Evolutionary conservation across 2,888 invertebrate species (phyloP), one percentile per base, ranked within the genome.

Genomic region (Rhagophthalmus giganteus): DNA sequence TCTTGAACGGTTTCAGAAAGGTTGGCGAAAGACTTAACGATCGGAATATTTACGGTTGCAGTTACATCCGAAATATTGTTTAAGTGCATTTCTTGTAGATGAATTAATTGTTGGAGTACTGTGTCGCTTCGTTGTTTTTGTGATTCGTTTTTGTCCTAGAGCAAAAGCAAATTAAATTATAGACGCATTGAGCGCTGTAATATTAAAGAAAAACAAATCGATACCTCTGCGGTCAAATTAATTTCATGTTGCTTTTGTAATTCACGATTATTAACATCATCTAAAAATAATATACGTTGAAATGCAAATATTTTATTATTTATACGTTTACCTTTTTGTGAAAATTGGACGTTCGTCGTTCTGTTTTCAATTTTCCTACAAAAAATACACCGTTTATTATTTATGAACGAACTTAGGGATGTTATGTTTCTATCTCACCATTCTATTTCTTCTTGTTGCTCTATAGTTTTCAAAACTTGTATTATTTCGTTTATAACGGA

Each of bases 401-500:
- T n/a, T n/a, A n/a, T n/a, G n/a, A n/a, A n/a, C n/a, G n/a, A n/a
- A n/a, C n/a, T n/a, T n/a, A n/a, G n/a, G n/a, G n/a, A n/a, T n/a
- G n/a, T n/a, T n/a, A n/a, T n/a, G n/a, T n/a, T n/a, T n/a, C n/a
- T n/a, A n/a, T n/a, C n/a, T n/a, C n/a, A n/a, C n/a, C n/a, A n/a
- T n/a, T n/a, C n/a, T n/a, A n/a, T n/a, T n/a, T n/a, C 72, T 65
- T 79, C 77, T 56, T 77, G 76, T 34, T 72, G 72, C 41, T 70
- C 66, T 32, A 80, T 62, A 46, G 72, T 69, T 44, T 73, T 74
- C 27, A 79, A 55, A 2, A 78, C 65, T 15, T 64, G 69, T 33
- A 78, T 72, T 54, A 77, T 75, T 54, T 78, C 77, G 57, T 79
- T 77, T 25, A 79, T 73, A 13, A 79, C 64, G 44, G 75, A 74